These are phyloP conservation scores for Odontamblyopus rebecca DNA, from an alignment of 2,797 vertebrate species.

Conservation along the genomic window DNA sequence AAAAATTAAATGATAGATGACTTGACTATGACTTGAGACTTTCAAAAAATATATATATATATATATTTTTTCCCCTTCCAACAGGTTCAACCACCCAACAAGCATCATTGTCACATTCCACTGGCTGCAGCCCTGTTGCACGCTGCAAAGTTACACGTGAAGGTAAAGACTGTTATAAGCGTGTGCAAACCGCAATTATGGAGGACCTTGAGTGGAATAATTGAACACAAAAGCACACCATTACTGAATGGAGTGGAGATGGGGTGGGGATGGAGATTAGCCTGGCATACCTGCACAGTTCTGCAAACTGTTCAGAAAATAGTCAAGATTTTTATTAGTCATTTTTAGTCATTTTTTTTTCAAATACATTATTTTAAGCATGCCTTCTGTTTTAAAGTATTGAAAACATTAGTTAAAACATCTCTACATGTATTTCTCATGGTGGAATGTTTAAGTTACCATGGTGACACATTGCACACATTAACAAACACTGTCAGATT, in stretches of 20 bases:
- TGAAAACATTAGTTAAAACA: too few relatives aligned
- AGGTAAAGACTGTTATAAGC: not conserved
- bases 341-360: too few relatives aligned
- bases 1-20: too few relatives aligned
- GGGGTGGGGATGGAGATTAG: not conserved
- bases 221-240: not conserved
- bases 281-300: not conserved
- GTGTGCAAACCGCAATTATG: not conserved
- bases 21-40: too few relatives aligned
- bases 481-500: too few relatives aligned
- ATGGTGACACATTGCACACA: too few relatives aligned
- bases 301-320: not conserved
- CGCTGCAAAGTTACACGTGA: not conserved
- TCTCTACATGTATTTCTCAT: too few relatives aligned
- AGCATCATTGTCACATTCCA: not conserved
- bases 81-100: not conserved
- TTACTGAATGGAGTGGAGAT: not conserved
- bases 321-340: too few relatives aligned
- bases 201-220: not conserved
- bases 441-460: too few relatives aligned
- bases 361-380: too few relatives aligned
- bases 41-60: too few relatives aligned
- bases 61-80: not conserved
- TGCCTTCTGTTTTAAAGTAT: too few relatives aligned
- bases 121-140: not conserved